Conservation (phyloP, 1,140 invertebrate species). For the Augochlora pura region DNA sequence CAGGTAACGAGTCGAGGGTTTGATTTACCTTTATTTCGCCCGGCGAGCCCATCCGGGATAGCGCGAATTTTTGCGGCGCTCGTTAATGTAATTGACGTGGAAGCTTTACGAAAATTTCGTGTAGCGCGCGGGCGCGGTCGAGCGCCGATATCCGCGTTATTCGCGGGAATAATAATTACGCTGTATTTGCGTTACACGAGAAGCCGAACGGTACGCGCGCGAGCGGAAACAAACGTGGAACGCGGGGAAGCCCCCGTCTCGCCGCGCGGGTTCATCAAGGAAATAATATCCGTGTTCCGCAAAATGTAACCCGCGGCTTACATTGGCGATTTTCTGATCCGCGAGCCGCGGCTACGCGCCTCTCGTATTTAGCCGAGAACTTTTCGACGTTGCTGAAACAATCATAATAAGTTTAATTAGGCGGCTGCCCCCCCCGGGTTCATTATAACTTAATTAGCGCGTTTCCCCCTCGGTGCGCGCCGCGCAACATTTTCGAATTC, state of each 20-base stretch:
- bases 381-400: neutral
- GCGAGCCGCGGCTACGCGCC: too few relatives aligned
- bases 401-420: constrained; percentile 18
- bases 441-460: constrained; percentile 1
- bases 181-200: neutral
- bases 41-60: too few relatives aligned
- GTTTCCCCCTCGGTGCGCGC: neutral
- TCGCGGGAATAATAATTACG: neutral
- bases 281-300: neutral
- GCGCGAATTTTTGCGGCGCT: too few relatives aligned
- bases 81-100: too few relatives aligned
- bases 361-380: neutral
- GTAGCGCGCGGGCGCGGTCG: too few relatives aligned
- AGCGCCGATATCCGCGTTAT: neutral
- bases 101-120: too few relatives aligned
- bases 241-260: too few relatives aligned
- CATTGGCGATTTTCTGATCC: neutral
- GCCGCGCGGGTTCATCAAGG: neutral
- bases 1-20: too few relatives aligned
- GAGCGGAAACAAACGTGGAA: too few relatives aligned
- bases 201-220: too few relatives aligned
- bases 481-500: constrained; percentile 23
- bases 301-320: neutral
- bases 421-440: neutral
- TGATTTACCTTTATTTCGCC: too few relatives aligned